Conservation (phyloP, 37 sponge, comb jelly and placozoan species). For the Petrosia ficiformis region DNA sequence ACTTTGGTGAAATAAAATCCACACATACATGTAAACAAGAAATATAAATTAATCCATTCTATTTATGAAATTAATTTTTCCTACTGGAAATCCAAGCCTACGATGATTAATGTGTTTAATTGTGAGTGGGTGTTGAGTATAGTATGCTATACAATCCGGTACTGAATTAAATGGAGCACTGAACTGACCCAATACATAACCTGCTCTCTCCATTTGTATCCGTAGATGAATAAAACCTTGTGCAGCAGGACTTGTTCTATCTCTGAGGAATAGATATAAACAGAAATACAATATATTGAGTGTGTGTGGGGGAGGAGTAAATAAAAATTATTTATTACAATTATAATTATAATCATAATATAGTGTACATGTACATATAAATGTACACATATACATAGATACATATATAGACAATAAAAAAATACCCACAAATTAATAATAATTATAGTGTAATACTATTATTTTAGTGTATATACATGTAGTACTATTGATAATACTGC, state of each 20-base stretch:
- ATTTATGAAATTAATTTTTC: background rate
- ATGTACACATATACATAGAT: too few relatives aligned
- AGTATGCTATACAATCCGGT: constrained; percentile 63
- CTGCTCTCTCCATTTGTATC: constrained; percentile 26
- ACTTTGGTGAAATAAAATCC: too few relatives aligned
- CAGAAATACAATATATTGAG: background rate
- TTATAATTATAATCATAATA: too few relatives aligned
- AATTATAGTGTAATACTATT: too few relatives aligned
- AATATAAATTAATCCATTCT: background rate
- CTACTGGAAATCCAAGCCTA: constrained; percentile 49
- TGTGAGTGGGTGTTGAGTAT: constrained; percentile 65
- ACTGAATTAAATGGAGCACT: constrained; percentile 71
- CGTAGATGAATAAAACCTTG: constrained; percentile 66
- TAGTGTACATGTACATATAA: too few relatives aligned
- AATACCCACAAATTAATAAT: too few relatives aligned
- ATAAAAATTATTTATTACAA: too few relatives aligned
- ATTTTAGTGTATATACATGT: too few relatives aligned
- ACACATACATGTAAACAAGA: constrained; percentile 7
- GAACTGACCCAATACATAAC: constrained; percentile 80
- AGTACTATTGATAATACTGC: too few relatives aligned
- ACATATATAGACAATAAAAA: too few relatives aligned
- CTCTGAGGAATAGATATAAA: constrained; percentile 1
- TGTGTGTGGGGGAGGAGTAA: background rate
- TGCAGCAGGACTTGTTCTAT: background rate
- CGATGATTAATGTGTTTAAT: constrained; percentile 71